Evolutionary conservation across 2,888 invertebrate species (phyloP).

Genomic region (Ectobius pallidus): DNA sequence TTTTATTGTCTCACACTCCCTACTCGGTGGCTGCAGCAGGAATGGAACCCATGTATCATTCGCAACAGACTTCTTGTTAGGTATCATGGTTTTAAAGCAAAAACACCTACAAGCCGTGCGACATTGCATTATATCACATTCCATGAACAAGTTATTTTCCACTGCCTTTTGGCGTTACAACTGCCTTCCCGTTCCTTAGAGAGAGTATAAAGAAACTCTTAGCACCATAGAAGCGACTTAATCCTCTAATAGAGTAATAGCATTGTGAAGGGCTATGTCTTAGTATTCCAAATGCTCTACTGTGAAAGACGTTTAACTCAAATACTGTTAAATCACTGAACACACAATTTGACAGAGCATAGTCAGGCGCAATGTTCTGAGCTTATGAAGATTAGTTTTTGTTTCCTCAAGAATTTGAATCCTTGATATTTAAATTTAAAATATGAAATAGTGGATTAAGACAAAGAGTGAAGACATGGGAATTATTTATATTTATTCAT

Average conservation of each 20-base stretch:
- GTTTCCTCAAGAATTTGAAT: too few species aligned
- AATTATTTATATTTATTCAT: too few species aligned
- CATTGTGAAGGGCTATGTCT: neutral
- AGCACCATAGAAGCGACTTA: too few species aligned
- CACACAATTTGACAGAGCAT: too few species aligned
- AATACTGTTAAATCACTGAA: too few species aligned
- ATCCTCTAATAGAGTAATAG: neutral
- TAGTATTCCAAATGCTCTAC: too few species aligned
- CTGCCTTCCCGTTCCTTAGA: neutral
- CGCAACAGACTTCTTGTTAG: conserved; percentile 35
- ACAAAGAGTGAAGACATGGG: too few species aligned
- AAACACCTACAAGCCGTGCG: conserved; percentile 34
- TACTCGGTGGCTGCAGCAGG: conserved; percentile 12
- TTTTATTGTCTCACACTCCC: conserved; percentile 36
- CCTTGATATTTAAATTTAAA: too few species aligned
- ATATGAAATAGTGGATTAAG: too few species aligned
- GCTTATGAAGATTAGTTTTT: too few species aligned
- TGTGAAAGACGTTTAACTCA: too few species aligned
- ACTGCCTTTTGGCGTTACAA: neutral
- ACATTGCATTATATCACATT: conserved; percentile 26
- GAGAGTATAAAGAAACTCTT: neutral
- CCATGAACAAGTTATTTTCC: neutral
- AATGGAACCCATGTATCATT: conserved; percentile 37
- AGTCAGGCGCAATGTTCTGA: too few species aligned
- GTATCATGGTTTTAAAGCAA: conserved; percentile 31